phyloP scores from a whole-genome alignment of 2,113 vertebrate genomes.

The Phodopus roborovskii region DNA sequence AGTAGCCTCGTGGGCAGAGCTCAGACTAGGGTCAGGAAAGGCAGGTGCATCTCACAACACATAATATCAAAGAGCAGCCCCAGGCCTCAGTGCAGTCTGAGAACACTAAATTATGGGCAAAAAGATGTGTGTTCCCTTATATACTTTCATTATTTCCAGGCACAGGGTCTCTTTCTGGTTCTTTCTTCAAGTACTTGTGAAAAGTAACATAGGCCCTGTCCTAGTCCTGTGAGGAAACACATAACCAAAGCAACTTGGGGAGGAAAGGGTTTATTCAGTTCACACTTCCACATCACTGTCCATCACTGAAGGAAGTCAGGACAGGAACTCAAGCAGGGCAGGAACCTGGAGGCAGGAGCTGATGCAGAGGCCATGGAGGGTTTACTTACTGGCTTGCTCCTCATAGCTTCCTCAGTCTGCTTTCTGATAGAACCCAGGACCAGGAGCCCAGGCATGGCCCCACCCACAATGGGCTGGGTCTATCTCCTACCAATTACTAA shows the following conservation, averaged over 20 bases:
- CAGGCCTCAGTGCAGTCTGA: not conserved
- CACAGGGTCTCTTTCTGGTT: conserved; percentile 62
- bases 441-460: not conserved
- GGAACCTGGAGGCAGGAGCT: not conserved
- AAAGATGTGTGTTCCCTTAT: conserved; percentile 57
- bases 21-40: not conserved
- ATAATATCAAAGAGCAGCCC: accelerated
- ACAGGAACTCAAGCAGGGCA: not conserved
- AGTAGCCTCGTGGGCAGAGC: not conserved
- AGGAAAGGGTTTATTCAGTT: not conserved
- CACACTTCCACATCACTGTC: no score
- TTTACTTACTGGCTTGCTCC: not conserved
- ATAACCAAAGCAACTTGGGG: not conserved
- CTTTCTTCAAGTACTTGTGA: conserved; percentile 73
- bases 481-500: not conserved
- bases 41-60: not conserved
- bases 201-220: conserved; percentile 75
- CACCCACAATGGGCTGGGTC: not conserved
- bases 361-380: not conserved
- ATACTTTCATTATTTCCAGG: conserved; percentile 74
- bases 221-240: not conserved
- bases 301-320: not conserved
- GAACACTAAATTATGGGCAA: conserved; percentile 54
- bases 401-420: not conserved
- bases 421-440: not conserved